Evolutionary conservation across 2,888 invertebrate genomes (phyloP).

Genomic region (Cetonia aurata): DNA sequence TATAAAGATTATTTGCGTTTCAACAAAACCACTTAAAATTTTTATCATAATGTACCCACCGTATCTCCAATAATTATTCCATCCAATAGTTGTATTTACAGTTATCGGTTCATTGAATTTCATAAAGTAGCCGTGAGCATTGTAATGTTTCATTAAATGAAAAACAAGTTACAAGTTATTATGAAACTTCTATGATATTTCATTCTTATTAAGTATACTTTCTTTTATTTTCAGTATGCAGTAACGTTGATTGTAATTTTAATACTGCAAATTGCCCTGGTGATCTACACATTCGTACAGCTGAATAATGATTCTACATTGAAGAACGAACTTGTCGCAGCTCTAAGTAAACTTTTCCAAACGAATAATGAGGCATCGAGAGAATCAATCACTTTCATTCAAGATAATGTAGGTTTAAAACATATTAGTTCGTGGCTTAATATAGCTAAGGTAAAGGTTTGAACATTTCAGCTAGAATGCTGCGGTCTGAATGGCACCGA

Average conservation of each 20-base stretch:
- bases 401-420: conserved; percentile 69
- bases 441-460: conserved; percentile 45
- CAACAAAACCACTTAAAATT: too few species aligned
- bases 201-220: not conserved
- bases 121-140: too few species aligned
- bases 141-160: too few species aligned
- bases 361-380: conserved; percentile 63
- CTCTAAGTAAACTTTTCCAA: conserved; percentile 9
- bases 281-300: conserved; percentile 75
- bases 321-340: conserved; percentile 55
- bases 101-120: too few species aligned
- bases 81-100: too few species aligned
- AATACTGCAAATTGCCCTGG: conserved; percentile 78
- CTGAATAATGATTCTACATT: conserved; percentile 69
- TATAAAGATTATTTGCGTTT: too few species aligned
- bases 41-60: too few species aligned
- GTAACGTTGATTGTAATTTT: conserved; percentile 78
- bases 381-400: conserved; percentile 73
- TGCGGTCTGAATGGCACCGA: conserved; percentile 68
- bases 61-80: too few species aligned
- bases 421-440: conserved; percentile 14
- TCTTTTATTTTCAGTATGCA: conserved; percentile 73
- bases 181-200: too few species aligned
- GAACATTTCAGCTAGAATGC: conserved; percentile 68
- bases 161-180: too few species aligned